Percentiles rank a stretch among this genome's conserved stretches.
Evolutionary conservation across 2,797 vertebrate genomes (phyloP).

Genomic region (Todus mexicanus): DNA sequence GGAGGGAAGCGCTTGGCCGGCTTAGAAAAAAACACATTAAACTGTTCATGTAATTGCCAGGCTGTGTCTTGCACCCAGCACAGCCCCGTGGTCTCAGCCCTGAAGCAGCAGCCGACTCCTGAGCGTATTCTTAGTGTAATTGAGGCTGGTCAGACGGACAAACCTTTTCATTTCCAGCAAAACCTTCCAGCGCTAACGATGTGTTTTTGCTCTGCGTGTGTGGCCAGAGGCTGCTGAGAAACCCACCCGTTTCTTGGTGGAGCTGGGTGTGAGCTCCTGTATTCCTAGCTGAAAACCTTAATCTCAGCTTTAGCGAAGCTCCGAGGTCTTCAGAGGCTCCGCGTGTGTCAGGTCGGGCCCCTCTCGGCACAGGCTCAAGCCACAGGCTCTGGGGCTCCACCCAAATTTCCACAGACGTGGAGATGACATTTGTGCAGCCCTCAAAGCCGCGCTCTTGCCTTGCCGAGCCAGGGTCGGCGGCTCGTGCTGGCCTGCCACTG

Average conservation of each 20-base stretch:
- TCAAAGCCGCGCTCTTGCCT: fast-evolving
- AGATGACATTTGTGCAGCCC: not conserved
- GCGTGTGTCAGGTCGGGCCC: not conserved
- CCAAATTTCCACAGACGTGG: not conserved
- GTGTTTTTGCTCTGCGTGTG: not conserved
- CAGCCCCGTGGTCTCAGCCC: not conserved
- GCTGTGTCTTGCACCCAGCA: not conserved
- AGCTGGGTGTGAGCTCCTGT: not conserved
- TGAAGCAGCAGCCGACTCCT: fast-evolving
- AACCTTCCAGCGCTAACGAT: not conserved
- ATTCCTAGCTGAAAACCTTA: not conserved
- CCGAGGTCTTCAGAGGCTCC: not conserved
- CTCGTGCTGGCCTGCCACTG: fast-evolving
- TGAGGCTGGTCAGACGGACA: not conserved
- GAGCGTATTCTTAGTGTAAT: not conserved
- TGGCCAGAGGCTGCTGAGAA: conserved; percentile 2
- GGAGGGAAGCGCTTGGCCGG: not conserved
- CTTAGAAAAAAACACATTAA: not conserved
- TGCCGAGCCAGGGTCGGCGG: too few species aligned
- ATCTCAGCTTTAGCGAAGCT: not conserved
- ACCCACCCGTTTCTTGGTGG: not conserved
- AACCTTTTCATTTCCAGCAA: not conserved
- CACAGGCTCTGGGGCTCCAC: not conserved
- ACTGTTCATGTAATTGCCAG: not conserved
- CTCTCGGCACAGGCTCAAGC: not conserved